Evolutionary conservation across 2,888 invertebrate genomes (phyloP), one percentile per base, ranked within the genome.

Genomic region (Sepioteuthis lessoniana): DNA sequence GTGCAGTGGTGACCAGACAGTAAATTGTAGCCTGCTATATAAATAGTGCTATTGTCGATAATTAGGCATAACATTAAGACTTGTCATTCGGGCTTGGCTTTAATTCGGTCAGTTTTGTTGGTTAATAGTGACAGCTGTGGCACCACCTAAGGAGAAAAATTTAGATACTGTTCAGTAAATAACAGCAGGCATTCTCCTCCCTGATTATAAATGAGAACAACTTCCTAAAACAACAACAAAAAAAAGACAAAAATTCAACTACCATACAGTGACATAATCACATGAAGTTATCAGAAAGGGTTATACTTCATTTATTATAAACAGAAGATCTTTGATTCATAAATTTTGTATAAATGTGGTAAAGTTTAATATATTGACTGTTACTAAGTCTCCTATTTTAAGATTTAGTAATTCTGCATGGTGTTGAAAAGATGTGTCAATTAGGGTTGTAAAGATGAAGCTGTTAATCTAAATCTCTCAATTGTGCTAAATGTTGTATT

Each of bases 1-100:
- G 76, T 76, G 76, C n/a, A 10, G n/a, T 76, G 76, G 76, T n/a
- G 35, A 76, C n/a, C 76, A 76, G 76, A 76, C 76, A 76, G 76
- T 76, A 76, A 76, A 76, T 76, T 76, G 76, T 76, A 76, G 76
- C 76, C n/a, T 76, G 76, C 76, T 76, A 76, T n/a, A 76, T 76
- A 76, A 55, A 55, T 55, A 55, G 55, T 55, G 55, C 55, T 25
- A 55, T 55, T 55, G 55, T 55, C 25, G 55, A 35, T 76, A 76
- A 76, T 76, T 76, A 76, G 76, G n/a, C n/a, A 35, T 76, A 76
- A 76, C 76, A 76, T n/a, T 76, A 76, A 76, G n/a, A n/a, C 76
- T 76, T 76, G 76, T 35, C 76, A 76, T 76, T 76, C 35, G 13
- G 76, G 76, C 76, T 76, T 16, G 76, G 76, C 76, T 76, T 76